These are phyloP conservation scores for Pherbina coryleti DNA, from an alignment of 2,888 invertebrate species.

Conservation along the genomic window DNA sequence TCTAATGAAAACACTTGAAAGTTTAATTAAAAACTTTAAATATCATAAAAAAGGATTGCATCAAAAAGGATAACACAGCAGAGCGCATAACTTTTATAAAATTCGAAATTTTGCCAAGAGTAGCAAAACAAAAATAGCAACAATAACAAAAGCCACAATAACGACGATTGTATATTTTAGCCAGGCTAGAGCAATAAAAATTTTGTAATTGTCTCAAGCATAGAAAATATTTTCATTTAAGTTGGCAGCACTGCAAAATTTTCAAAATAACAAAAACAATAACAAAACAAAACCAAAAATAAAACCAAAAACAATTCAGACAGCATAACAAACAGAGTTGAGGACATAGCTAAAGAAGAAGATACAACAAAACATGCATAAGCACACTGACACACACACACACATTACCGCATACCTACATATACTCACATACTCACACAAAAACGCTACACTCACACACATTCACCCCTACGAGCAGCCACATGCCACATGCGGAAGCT, in stretches of 20 bases:
- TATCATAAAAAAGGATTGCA: not conserved
- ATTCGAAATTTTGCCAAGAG: not conserved
- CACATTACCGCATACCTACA: not conserved
- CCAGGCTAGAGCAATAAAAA: not conserved
- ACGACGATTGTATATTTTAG: not conserved
- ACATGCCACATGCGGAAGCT: not conserved
- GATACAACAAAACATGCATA: not conserved
- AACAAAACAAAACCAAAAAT: not conserved
- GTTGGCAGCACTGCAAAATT: constrained; percentile 17
- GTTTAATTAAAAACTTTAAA: constrained; percentile 27
- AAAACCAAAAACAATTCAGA: not conserved
- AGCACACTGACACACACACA: not conserved
- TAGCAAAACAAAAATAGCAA: not conserved
- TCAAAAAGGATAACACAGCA: not conserved
- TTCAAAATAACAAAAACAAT: not conserved
- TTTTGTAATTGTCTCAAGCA: constrained; percentile 12
- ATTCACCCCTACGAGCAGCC: not conserved
- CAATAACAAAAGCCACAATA: constrained; percentile 5
- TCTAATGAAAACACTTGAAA: constrained; percentile 1
- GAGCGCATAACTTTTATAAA: not conserved
- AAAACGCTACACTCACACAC: too few relatives aligned
- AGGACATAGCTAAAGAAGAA: too few relatives aligned
- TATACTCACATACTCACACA: not conserved
- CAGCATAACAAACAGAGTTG: too few relatives aligned
- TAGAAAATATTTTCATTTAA: constrained; percentile 4